phyloP scores from a whole-genome alignment of 2,797 vertebrate species.

The Sciurus vulgaris region DNA sequence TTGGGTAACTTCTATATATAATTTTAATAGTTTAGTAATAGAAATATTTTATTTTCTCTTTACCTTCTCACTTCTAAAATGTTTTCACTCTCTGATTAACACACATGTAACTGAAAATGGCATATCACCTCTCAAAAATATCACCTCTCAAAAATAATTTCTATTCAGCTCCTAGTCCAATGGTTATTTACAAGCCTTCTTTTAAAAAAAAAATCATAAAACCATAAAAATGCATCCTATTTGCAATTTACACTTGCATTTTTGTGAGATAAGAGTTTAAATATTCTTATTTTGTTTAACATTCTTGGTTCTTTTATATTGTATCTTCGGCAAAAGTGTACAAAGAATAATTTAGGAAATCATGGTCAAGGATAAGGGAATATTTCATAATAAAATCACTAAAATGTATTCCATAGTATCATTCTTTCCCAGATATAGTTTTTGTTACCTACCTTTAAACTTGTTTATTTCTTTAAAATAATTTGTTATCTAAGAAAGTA shows the following conservation, averaged over 20 bases:
- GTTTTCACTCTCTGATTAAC: neutral
- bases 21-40: neutral
- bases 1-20: neutral
- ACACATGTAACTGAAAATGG: neutral
- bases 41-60: constrained; percentile 43
- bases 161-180: neutral
- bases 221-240: neutral
- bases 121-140: neutral
- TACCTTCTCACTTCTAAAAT: neutral
- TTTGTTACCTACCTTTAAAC: constrained; percentile 30
- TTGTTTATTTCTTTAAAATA: constrained; percentile 66
- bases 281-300: neutral
- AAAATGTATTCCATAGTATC: neutral
- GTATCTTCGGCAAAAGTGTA: neutral
- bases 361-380: neutral
- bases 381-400: constrained; percentile 26
- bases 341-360: neutral
- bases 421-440: neutral
- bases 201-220: neutral
- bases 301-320: constrained; percentile 31
- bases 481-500: constrained; percentile 47
- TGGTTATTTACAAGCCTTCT: neutral
- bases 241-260: neutral
- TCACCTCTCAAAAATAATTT: neutral
- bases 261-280: neutral